A percentile compares a stretch with the other conserved stretches of the same genome.
Conservation (phyloP, 2,113 vertebrate species). For the Xiphophorus hellerii region DNA sequence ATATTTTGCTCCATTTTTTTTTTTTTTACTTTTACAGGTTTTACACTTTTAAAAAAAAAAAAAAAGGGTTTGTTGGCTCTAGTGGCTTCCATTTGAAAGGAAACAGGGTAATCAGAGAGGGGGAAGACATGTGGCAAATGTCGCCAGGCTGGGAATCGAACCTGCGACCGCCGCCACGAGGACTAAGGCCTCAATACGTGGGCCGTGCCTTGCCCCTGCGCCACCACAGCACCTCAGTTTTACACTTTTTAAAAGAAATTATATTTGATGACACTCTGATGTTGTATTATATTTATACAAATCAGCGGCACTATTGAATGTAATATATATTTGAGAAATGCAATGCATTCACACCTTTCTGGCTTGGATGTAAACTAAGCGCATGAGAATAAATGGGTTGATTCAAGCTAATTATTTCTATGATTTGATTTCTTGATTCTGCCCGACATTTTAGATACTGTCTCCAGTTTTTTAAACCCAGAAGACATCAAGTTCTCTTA, state of each 20-base stretch:
- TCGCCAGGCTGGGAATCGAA: no score
- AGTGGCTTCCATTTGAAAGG: no score
- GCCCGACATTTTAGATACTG: neutral
- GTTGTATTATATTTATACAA: constrained; percentile 72
- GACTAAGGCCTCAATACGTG: no score
- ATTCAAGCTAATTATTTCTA: neutral
- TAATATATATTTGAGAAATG: constrained; percentile 24
- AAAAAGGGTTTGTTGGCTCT: no score
- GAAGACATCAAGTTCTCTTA: constrained; percentile 6
- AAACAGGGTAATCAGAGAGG: no score
- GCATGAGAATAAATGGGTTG: constrained; percentile 54
- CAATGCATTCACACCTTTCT: constrained; percentile 33
- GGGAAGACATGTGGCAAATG: no score
- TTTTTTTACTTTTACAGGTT: neutral
- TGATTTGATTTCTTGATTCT: neutral
- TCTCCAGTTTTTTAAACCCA: neutral
- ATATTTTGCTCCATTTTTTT: constrained; percentile 36
- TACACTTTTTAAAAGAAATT: constrained; percentile 42
- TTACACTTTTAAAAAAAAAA: constrained; percentile 17
- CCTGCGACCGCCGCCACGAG: no score
- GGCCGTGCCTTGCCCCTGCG: no score
- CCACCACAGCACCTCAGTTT: no score
- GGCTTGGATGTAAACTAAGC: constrained; percentile 36
- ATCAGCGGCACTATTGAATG: constrained; percentile 53
- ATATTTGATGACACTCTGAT: constrained; percentile 58